Evolutionary conservation across 2,113 vertebrate species (phyloP).

Genomic region (Chelonoidis abingdonii): DNA sequence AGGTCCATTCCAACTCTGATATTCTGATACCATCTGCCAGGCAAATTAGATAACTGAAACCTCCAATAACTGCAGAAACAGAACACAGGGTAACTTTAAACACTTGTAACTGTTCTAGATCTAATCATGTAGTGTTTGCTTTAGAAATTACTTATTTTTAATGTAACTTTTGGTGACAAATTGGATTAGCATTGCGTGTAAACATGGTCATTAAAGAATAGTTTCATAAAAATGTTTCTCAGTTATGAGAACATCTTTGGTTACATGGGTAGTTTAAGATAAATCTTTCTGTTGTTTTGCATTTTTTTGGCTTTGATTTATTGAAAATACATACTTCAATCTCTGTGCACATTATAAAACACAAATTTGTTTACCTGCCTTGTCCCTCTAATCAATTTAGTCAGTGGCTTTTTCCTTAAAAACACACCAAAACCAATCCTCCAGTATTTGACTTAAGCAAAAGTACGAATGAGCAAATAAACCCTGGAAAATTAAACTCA

Average conservation of each 20-base stretch:
- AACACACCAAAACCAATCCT: too few species aligned
- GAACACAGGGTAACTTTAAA: background rate
- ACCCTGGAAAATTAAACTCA: background rate
- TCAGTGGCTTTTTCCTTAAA: background rate
- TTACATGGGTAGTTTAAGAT: too few species aligned
- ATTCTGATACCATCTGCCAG: too few species aligned
- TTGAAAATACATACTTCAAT: too few species aligned
- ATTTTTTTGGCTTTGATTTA: too few species aligned
- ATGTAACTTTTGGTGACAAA: background rate
- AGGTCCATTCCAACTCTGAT: too few species aligned
- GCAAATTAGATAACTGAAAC: too few species aligned
- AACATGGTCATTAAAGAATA: background rate
- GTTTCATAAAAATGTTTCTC: background rate
- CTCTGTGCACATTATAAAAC: background rate
- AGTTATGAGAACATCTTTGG: too few species aligned
- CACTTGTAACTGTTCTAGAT: background rate
- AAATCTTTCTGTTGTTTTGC: too few species aligned
- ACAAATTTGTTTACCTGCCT: background rate
- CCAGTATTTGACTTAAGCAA: background rate
- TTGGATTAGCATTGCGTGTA: slow-evolving; percentile 1
- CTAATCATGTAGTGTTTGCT: background rate
- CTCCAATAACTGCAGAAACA: too few species aligned
- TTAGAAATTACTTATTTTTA: background rate
- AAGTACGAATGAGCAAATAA: background rate
- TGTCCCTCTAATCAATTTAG: too few species aligned